A percentile compares a stretch with the other conserved stretches of the same genome.
Evolutionary conservation across 2,797 vertebrate genomes (phyloP).

Genomic region (Gymnopithys bicolor): DNA sequence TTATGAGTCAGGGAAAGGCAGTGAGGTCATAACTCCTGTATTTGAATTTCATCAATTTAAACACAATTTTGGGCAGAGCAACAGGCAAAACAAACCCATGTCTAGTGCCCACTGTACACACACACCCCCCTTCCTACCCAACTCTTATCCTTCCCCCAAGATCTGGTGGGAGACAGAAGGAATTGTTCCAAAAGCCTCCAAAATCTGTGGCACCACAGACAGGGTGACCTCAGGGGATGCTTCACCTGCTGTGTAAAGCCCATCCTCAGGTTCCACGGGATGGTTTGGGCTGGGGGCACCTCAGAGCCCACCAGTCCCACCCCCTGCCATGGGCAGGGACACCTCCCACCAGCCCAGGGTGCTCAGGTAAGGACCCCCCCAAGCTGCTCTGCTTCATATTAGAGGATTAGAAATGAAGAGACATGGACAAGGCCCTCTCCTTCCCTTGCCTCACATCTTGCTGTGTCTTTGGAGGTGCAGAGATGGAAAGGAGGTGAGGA

Average conservation of each 20-base stretch:
- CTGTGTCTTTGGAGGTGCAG: neutral
- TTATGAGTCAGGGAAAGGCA: neutral
- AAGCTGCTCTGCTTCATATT: neutral
- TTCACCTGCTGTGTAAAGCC: neutral
- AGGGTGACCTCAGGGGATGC: neutral
- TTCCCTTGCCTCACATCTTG: neutral
- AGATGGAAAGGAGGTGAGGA: neutral
- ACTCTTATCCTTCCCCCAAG: neutral
- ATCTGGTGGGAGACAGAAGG: fast-evolving
- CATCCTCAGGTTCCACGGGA: neutral
- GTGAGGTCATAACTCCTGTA: neutral
- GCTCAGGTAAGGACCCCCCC: fast-evolving
- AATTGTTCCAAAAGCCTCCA: neutral
- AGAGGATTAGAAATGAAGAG: neutral
- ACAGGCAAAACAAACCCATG: neutral
- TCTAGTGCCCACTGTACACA: neutral
- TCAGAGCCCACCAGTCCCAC: neutral
- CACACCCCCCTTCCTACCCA: fast-evolving
- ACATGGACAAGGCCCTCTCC: neutral
- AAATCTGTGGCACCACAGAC: neutral
- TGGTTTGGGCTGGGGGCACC: neutral
- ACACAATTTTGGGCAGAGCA: fast-evolving
- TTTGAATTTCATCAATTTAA: neutral
- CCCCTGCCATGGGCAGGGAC: neutral
- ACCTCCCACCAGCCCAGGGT: neutral